These are phyloP conservation scores for Centropristis striata DNA, from an alignment of 2,113 vertebrate genomes.

Conservation along the genomic window DNA sequence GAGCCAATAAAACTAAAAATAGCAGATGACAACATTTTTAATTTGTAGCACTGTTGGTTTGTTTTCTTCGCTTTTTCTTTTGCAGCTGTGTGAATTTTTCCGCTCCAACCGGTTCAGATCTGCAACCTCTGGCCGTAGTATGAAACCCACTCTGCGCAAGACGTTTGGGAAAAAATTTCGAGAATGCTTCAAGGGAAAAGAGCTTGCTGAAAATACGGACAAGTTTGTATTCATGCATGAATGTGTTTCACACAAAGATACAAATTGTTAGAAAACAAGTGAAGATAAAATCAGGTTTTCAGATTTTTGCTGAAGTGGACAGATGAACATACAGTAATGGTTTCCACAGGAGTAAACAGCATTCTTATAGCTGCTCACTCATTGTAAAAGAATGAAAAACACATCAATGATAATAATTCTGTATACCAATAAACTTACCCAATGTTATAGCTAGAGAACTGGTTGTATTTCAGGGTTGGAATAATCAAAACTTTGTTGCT, in stretches of 20 bases:
- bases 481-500: not conserved
- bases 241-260: not conserved
- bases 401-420: not conserved
- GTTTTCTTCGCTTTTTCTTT: conserved; percentile 5
- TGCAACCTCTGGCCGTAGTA: not conserved
- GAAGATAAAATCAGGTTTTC: too few species aligned
- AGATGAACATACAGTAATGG: too few species aligned
- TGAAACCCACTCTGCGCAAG: conserved; percentile 51
- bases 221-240: conserved; percentile 53
- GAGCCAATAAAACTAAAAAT: not conserved
- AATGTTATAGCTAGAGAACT: not conserved
- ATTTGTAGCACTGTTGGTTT: not conserved
- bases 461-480: not conserved
- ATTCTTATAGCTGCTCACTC: not conserved
- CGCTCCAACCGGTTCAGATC: conserved; percentile 11
- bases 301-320: too few species aligned
- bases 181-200: conserved; percentile 28
- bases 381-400: not conserved
- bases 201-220: conserved; percentile 38
- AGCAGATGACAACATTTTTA: not conserved
- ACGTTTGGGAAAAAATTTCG: conserved; percentile 48
- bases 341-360: too few species aligned
- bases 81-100: conserved; percentile 73
- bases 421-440: not conserved
- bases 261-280: too few species aligned